Conservation (phyloP, 2,113 vertebrate species). For the Gobius niger region DNA sequence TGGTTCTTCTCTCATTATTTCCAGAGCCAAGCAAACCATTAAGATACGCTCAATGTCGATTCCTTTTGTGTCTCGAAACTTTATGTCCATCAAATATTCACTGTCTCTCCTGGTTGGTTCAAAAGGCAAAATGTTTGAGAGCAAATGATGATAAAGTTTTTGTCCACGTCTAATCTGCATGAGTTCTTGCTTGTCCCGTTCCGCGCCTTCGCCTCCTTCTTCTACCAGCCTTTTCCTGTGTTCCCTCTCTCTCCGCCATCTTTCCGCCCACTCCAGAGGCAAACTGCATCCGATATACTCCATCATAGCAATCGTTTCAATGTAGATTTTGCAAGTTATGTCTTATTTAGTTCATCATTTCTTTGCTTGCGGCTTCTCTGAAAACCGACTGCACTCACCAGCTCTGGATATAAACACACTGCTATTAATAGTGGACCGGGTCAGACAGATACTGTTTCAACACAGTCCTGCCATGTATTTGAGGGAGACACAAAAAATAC, state of each 20-base stretch:
- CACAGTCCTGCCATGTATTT: constrained; percentile 7
- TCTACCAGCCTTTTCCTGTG: constrained; percentile 55
- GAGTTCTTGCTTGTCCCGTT: constrained; percentile 61
- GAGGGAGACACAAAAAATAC: background rate
- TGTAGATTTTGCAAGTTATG: background rate
- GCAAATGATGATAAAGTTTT: no score
- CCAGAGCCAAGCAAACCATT: no score
- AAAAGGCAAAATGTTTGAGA: no score
- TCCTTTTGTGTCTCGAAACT: no score
- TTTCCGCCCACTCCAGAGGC: constrained; percentile 73
- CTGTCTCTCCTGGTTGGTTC: no score
- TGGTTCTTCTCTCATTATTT: no score
- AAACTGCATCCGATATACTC: constrained; percentile 52
- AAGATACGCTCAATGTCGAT: no score
- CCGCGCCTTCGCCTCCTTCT: constrained; percentile 65
- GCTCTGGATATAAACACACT: constrained; percentile 52
- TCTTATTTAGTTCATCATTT: background rate
- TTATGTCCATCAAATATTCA: no score
- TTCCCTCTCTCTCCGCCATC: constrained; percentile 75
- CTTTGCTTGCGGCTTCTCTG: background rate
- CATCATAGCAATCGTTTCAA: constrained; percentile 41
- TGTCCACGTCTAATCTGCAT: no score
- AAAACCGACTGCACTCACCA: constrained; percentile 8
- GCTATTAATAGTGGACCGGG: constrained; percentile 61
- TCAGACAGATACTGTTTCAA: constrained; percentile 58